Percentiles rank a stretch among this genome's conserved stretches.
Evolutionary conservation across 1,140 invertebrate species (phyloP).

Genomic region (Hestina assimilis): DNA sequence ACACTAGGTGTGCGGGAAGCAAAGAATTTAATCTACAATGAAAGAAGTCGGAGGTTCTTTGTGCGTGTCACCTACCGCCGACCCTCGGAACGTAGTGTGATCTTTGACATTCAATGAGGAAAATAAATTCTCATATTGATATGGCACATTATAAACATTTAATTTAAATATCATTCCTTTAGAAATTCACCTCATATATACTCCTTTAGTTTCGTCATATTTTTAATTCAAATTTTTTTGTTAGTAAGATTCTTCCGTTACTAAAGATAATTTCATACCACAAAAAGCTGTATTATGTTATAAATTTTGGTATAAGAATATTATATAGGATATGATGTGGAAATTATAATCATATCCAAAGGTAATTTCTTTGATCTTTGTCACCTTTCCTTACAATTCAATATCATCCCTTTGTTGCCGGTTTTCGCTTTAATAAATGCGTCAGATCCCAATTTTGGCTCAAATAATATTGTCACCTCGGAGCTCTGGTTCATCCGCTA

Average conservation of each 20-base stretch:
- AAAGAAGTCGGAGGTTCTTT: conserved; percentile 72
- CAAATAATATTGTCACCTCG: conserved; percentile 74
- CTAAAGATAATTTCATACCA: too few species aligned
- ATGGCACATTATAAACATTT: conserved; percentile 14
- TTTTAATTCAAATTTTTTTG: too few species aligned
- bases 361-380: conserved; percentile 26
- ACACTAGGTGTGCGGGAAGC: conserved; percentile 56
- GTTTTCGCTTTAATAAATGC: conserved; percentile 77
- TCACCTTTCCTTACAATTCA: conserved; percentile 68
- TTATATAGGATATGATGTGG: too few species aligned
- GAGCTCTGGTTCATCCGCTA: conserved; percentile 23
- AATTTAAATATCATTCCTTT: too few species aligned
- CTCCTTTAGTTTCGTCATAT: too few species aligned
- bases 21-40: conserved; percentile 77
- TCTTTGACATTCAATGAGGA: conserved; percentile 33
- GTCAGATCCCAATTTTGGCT: conserved; percentile 60
- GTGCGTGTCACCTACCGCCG: conserved; percentile 67
- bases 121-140: conserved; percentile 30
- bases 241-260: too few species aligned
- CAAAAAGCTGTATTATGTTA: too few species aligned
- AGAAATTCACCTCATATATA: too few species aligned
- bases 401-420: conserved; percentile 75
- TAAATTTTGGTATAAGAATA: too few species aligned
- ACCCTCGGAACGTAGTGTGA: conserved; percentile 44
- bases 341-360: conserved; percentile 32